Evolutionary conservation across 2,888 invertebrate genomes (phyloP).

Genomic region (Drosophila affinis): DNA sequence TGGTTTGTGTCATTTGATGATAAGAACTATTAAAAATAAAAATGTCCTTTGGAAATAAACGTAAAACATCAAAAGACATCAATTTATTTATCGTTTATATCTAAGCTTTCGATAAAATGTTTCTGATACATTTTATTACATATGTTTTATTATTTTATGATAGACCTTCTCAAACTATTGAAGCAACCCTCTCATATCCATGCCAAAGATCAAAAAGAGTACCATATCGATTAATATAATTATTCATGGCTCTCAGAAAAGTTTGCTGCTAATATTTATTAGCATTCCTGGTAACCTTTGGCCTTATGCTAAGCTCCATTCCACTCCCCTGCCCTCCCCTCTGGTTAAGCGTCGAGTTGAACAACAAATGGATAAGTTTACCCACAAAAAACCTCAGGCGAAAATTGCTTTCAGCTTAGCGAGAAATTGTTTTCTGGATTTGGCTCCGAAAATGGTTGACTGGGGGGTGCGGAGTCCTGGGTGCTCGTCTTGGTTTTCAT

Average conservation of each 20-base stretch:
- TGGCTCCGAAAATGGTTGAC: slow-evolving; percentile 10
- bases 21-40: too few species aligned
- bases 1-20: too few species aligned
- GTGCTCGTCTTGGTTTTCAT: slow-evolving; percentile 32
- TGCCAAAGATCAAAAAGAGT: neutral
- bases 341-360: neutral
- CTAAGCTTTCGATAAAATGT: too few species aligned
- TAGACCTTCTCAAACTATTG: too few species aligned
- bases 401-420: slow-evolving; percentile 39
- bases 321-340: too few species aligned
- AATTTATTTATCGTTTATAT: too few species aligned
- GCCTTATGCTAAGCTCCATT: slow-evolving; percentile 8
- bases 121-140: too few species aligned
- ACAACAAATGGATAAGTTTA: slow-evolving; percentile 20
- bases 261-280: neutral
- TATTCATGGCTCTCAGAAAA: neutral
- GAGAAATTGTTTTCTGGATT: slow-evolving; percentile 41
- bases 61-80: too few species aligned
- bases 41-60: too few species aligned
- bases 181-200: too few species aligned
- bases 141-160: too few species aligned
- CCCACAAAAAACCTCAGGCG: slow-evolving; percentile 23
- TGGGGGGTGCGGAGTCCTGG: neutral
- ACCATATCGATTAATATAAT: neutral
- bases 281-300: slow-evolving; percentile 18